phyloP scores from a whole-genome alignment of 2,888 invertebrate species.

The Schizotus pectinicornis region DNA sequence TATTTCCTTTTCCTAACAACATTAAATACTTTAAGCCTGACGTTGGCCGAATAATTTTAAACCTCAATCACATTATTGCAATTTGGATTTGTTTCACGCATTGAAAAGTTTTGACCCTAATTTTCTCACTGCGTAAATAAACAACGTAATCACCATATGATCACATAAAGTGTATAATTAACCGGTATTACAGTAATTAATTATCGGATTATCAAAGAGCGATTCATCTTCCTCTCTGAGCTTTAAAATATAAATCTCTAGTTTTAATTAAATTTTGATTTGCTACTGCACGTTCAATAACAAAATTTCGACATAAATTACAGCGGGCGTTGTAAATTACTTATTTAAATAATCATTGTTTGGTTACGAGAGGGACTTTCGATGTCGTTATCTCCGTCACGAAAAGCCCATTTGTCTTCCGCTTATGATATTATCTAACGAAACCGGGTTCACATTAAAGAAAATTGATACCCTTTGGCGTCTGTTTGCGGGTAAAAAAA shows the following conservation, averaged over 20 bases:
- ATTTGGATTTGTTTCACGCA: too few species aligned
- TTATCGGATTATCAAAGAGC: slow-evolving; percentile 13
- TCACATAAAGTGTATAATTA: slow-evolving; percentile 19
- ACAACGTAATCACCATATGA: too few species aligned
- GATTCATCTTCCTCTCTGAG: slow-evolving; percentile 1
- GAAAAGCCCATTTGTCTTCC: slow-evolving; percentile 43
- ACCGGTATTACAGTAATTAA: slow-evolving; percentile 25
- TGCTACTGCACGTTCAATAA: slow-evolving; percentile 24
- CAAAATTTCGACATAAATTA: slow-evolving; percentile 25
- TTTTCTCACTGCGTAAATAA: too few species aligned
- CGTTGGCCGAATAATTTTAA: neutral
- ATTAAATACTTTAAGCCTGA: slow-evolving; percentile 31
- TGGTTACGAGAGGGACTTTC: slow-evolving; percentile 20
- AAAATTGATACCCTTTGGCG: slow-evolving; percentile 5
- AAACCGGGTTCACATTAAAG: slow-evolving; percentile 39
- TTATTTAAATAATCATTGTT: slow-evolving; percentile 31
- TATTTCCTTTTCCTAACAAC: slow-evolving; percentile 34
- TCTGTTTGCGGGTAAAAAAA: slow-evolving; percentile 1
- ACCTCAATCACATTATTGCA: neutral
- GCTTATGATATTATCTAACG: slow-evolving; percentile 41
- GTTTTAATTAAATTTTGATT: slow-evolving; percentile 34
- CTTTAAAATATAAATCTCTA: slow-evolving; percentile 25
- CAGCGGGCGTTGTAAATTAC: slow-evolving; percentile 20
- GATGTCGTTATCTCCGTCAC: slow-evolving; percentile 40
- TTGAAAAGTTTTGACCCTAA: too few species aligned